Conservation (phyloP, 1,140 invertebrate species). For the Schlechtendalia chinensis region DNA sequence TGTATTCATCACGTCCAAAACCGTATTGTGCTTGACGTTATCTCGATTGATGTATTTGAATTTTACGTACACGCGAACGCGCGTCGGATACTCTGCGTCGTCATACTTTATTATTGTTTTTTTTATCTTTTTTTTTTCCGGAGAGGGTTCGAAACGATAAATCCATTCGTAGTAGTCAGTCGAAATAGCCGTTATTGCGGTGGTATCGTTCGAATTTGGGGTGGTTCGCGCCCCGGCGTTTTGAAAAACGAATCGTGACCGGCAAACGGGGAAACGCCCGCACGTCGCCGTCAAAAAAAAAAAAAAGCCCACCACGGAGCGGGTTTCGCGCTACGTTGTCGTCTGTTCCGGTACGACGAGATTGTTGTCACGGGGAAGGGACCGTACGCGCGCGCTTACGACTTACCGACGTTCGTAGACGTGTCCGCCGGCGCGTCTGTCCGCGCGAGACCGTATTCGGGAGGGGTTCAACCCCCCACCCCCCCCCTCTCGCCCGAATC, state of each 20-base stretch:
- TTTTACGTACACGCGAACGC: constrained; percentile 28
- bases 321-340: neutral
- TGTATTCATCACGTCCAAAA: neutral
- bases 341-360: neutral
- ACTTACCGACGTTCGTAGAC: neutral
- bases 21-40: no score
- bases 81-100: neutral
- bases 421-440: no score
- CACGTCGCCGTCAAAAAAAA: neutral
- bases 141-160: constrained; percentile 34
- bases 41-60: neutral
- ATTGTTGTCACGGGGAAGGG: neutral
- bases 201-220: constrained; percentile 31
- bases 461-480: no score
- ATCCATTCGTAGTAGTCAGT: constrained; percentile 36
- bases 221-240: neutral
- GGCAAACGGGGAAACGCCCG: constrained; percentile 28
- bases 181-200: constrained; percentile 9
- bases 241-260: constrained; percentile 26
- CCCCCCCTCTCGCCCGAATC: no score
- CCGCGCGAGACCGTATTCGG: no score
- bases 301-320: no score
- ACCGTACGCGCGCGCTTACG: neutral
- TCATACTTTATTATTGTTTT: neutral
- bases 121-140: neutral